phyloP scores from a whole-genome alignment of 2,888 invertebrate genomes.

The Ganaspis brasiliensis region DNA sequence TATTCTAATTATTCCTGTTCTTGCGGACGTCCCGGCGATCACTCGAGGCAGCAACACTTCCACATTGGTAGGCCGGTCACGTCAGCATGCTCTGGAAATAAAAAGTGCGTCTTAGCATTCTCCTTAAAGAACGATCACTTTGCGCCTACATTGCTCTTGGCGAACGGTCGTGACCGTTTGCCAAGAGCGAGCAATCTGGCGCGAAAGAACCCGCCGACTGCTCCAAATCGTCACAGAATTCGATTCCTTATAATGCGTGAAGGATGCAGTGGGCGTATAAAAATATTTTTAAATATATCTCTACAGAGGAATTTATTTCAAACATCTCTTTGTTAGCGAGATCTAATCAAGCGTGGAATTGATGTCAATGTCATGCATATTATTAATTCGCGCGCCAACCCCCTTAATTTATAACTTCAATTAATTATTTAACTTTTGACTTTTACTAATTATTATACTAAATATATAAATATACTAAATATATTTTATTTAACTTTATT shows the following conservation, averaged over 20 bases:
- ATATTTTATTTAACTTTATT: background rate
- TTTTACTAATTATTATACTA: too few relatives aligned
- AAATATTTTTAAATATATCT: background rate
- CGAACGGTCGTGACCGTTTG: constrained; percentile 61
- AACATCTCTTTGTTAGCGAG: background rate
- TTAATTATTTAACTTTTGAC: too few relatives aligned
- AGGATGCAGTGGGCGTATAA: background rate
- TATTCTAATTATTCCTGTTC: too few relatives aligned
- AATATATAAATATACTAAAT: too few relatives aligned
- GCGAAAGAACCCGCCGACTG: background rate
- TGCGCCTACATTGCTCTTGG: constrained; percentile 62
- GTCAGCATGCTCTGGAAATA: constrained; percentile 66
- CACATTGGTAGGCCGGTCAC: constrained; percentile 63
- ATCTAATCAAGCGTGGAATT: constrained; percentile 10
- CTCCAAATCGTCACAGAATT: constrained; percentile 13
- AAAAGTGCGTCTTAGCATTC: constrained; percentile 63
- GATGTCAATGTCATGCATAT: constrained; percentile 15
- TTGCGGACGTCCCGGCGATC: too few relatives aligned
- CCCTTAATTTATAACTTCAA: too few relatives aligned
- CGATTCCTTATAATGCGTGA: constrained; percentile 21
- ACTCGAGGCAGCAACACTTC: constrained; percentile 63
- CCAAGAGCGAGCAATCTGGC: constrained; percentile 23
- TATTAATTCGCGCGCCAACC: background rate
- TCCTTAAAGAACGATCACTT: constrained; percentile 55
- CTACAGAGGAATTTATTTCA: background rate